Evolutionary conservation across 2,113 vertebrate genomes (phyloP).

Genomic region (Probosciger aterrimus): DNA sequence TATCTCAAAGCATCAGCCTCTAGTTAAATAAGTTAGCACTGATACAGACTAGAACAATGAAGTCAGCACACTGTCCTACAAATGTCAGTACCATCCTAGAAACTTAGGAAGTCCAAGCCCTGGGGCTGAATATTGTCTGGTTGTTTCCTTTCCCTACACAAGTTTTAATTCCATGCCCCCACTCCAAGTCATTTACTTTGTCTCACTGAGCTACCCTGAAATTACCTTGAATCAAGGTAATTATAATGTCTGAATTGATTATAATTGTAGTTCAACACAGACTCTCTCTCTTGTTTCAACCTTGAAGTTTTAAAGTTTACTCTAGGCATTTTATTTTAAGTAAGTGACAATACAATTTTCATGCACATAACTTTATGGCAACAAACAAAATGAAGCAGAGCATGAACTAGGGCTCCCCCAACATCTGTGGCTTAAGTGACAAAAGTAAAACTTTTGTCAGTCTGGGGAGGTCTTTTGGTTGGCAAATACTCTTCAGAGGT

Average conservation of each 20-base stretch:
- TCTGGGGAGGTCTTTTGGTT: background rate
- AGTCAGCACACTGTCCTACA: background rate
- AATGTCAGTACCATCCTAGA: background rate
- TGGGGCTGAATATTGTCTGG: background rate
- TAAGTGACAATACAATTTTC: background rate
- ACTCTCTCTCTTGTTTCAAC: background rate
- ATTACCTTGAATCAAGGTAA: background rate
- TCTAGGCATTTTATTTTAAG: background rate
- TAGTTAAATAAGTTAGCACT: background rate
- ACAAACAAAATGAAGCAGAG: background rate
- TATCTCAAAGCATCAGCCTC: background rate
- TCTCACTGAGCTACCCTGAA: background rate
- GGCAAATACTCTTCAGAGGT: background rate
- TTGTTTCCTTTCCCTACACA: background rate
- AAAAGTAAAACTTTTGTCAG: background rate
- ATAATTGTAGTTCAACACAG: background rate
- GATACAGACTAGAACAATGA: fast-evolving
- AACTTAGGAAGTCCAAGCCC: background rate
- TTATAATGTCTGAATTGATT: background rate
- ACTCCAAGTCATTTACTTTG: background rate
- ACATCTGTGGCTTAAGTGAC: background rate
- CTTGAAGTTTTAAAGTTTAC: background rate
- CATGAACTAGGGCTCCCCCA: background rate
- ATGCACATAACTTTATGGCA: background rate
- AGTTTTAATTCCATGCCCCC: background rate